Conservation (phyloP, 2,113 vertebrate species). For the Sclerurus mexicanus region DNA sequence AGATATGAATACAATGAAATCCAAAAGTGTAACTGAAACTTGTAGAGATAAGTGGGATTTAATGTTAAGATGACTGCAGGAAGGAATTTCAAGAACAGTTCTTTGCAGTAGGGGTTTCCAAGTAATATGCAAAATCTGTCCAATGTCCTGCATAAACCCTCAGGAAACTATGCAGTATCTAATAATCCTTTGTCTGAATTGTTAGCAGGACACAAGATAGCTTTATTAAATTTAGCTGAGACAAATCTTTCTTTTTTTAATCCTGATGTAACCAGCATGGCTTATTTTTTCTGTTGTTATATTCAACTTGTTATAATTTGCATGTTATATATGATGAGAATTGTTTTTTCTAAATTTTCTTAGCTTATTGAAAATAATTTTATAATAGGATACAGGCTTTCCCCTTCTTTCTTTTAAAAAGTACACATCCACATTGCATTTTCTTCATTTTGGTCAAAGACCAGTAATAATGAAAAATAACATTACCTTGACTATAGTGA, state of each 20-base stretch:
- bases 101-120: neutral
- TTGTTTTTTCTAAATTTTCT: neutral
- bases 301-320: neutral
- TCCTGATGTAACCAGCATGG: accelerated
- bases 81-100: neutral
- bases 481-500: neutral
- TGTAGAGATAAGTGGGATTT: neutral
- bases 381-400: accelerated
- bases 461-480: neutral
- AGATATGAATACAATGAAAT: neutral
- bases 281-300: neutral
- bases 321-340: neutral
- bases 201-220: neutral
- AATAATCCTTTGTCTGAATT: neutral
- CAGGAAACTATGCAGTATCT: neutral
- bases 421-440: neutral
- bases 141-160: neutral
- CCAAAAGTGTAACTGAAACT: neutral
- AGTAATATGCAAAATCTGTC: neutral
- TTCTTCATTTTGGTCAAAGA: neutral
- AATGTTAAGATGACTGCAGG: neutral
- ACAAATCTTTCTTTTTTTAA: neutral
- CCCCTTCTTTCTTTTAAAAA: neutral
- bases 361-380: neutral
- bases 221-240: neutral